Percentiles rank a stretch among this genome's conserved stretches.
These are phyloP conservation scores for Pectinophora gossypiella DNA, from an alignment of 1,140 invertebrate species.

Conservation along the genomic window DNA sequence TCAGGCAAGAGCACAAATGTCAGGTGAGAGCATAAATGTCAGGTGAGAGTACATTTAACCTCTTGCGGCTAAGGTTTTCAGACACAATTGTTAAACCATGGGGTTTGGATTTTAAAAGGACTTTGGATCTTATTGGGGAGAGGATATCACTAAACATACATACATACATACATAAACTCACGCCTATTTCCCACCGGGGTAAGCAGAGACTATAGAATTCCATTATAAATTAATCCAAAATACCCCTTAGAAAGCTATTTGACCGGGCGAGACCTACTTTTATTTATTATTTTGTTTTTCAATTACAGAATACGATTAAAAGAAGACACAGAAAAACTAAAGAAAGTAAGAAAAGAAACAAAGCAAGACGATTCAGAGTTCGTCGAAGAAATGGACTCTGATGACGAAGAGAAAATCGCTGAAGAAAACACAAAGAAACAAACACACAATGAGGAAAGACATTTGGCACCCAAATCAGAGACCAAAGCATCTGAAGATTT, in stretches of 20 bases:
- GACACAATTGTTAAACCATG: too few relatives aligned
- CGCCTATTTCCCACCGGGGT: neutral
- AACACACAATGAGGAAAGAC: conserved; percentile 6
- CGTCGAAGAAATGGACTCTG: conserved; percentile 68
- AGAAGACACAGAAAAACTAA: conserved; percentile 42
- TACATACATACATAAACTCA: conserved; percentile 1
- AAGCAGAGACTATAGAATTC: neutral
- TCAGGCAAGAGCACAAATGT: too few relatives aligned
- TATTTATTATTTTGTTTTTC: conserved; percentile 5
- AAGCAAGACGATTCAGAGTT: conserved; percentile 53
- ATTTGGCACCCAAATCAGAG: too few relatives aligned
- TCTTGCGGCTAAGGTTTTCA: too few relatives aligned
- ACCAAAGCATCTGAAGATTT: neutral
- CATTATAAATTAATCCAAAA: too few relatives aligned
- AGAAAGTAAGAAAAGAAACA: conserved; percentile 30
- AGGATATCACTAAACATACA: neutral
- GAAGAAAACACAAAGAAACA: conserved; percentile 10
- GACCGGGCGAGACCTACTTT: too few relatives aligned
- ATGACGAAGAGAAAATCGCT: conserved; percentile 39
- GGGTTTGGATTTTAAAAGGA: too few relatives aligned
- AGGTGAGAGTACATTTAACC: too few relatives aligned
- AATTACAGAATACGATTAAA: conserved; percentile 48
- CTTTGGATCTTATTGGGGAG: too few relatives aligned
- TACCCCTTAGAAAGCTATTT: too few relatives aligned
- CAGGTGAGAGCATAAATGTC: too few relatives aligned